Conservation (phyloP, 2,113 vertebrate species). For the Gracilinanus agilis region DNA sequence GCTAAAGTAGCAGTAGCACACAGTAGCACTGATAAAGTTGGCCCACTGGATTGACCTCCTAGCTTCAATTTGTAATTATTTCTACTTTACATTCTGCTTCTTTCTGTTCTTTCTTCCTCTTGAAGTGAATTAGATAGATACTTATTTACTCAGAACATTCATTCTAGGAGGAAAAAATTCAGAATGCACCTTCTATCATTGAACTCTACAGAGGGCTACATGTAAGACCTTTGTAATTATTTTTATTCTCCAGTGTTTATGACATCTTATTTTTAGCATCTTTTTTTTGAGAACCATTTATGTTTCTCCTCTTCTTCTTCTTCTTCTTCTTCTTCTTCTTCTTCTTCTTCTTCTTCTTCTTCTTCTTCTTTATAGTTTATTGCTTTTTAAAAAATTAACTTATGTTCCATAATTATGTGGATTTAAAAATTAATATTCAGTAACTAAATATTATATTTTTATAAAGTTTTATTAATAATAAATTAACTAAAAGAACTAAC, state of each 20-base stretch:
- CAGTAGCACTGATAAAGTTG: neutral
- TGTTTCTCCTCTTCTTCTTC: too few relatives aligned
- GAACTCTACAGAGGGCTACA: neutral
- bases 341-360: too few relatives aligned
- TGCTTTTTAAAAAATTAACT: constrained; percentile 8
- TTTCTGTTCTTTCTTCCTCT: neutral
- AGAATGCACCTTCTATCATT: neutral
- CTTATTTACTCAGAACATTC: neutral
- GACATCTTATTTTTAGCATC: neutral
- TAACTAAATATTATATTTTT: too few relatives aligned
- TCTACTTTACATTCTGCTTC: constrained; percentile 23
- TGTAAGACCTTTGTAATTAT: rapidly evolving
- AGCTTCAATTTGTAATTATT: neutral
- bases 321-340: too few relatives aligned
- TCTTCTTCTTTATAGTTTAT: neutral
- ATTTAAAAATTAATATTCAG: too few relatives aligned
- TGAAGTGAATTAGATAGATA: too few relatives aligned
- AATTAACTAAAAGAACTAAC: too few relatives aligned
- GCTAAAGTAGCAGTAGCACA: neutral
- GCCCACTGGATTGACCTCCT: neutral
- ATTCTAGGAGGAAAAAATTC: neutral
- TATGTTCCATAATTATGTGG: constrained; percentile 30
- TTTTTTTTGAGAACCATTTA: neutral
- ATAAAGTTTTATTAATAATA: too few relatives aligned
- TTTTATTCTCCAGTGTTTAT: neutral